Conservation (phyloP, 2,113 vertebrate species). For the Condylura cristata region DNA sequence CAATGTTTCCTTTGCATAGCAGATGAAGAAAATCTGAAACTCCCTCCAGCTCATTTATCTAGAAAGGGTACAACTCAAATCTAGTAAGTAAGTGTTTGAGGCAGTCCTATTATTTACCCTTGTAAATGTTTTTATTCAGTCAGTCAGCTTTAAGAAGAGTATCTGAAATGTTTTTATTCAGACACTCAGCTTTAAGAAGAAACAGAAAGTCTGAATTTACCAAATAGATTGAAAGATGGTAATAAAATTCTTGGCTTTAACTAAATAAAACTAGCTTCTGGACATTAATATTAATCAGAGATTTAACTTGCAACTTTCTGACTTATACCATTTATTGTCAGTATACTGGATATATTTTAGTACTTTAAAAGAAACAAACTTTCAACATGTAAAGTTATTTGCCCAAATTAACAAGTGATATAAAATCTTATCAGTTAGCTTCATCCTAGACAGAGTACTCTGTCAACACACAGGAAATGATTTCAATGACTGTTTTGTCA, state of each 20-base stretch:
- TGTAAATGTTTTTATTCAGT: constrained; percentile 50
- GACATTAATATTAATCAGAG: background rate
- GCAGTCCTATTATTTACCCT: background rate
- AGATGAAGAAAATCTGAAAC: background rate
- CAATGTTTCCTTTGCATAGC: background rate
- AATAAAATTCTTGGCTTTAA: constrained; percentile 32
- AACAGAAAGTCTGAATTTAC: background rate
- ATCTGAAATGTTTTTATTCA: constrained; percentile 58
- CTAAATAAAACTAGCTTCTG: constrained; percentile 21
- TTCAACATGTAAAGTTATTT: background rate
- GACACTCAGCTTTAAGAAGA: background rate
- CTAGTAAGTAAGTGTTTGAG: background rate
- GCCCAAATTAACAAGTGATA: background rate
- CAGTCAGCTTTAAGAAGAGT: background rate
- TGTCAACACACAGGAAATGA: background rate
- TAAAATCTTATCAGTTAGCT: background rate
- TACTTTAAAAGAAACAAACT: constrained; percentile 25
- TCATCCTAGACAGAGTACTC: background rate
- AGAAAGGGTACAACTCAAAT: background rate
- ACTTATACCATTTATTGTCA: background rate
- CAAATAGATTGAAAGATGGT: constrained; percentile 31
- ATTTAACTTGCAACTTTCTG: constrained; percentile 48
- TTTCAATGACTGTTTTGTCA: constrained; percentile 6
- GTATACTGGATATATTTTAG: background rate
- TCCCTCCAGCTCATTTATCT: background rate